These are phyloP conservation scores for Drepanosiphum platanoidis DNA, from an alignment of 2,888 invertebrate species.

Conservation along the genomic window DNA sequence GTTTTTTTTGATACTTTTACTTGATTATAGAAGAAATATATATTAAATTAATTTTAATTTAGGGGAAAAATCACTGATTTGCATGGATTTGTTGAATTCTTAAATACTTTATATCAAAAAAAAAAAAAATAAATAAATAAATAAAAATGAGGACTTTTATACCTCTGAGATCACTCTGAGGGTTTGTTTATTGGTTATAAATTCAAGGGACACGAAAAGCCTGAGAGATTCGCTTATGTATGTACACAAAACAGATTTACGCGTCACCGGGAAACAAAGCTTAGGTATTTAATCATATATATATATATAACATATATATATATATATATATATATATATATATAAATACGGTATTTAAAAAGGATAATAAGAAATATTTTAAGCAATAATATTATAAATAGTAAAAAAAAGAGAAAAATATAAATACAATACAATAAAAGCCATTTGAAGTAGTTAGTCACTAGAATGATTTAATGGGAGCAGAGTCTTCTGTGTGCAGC, in stretches of 20 bases:
- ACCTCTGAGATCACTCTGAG: constrained; percentile 31
- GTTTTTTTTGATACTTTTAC: not conserved
- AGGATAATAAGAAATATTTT: constrained; percentile 2
- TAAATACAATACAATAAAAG: not conserved
- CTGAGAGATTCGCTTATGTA: constrained; percentile 55
- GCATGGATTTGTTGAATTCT: not conserved
- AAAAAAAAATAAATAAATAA: constrained; percentile 12
- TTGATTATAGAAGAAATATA: too few relatives aligned
- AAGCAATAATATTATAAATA: constrained; percentile 23
- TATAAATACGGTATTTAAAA: not conserved
- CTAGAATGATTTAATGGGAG: not conserved
- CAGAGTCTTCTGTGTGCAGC: constrained; percentile 25
- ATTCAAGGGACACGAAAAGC: constrained; percentile 44
- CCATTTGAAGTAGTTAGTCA: constrained; percentile 29
- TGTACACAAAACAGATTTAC: constrained; percentile 54
- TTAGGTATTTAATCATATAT: not conserved
- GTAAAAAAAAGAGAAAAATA: constrained; percentile 1
- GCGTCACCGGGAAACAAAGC: constrained; percentile 38
- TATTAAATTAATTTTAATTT: not conserved
- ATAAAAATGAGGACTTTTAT: constrained; percentile 7
- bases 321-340: not conserved
- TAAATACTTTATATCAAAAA: constrained; percentile 11
- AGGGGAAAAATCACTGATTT: not conserved
- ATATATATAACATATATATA: not conserved
- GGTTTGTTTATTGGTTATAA: constrained; percentile 5